Evolutionary conservation across 2,888 invertebrate species (phyloP), one percentile per base, ranked within the genome.

Genomic region (Acanthacorydalis orientalis): DNA sequence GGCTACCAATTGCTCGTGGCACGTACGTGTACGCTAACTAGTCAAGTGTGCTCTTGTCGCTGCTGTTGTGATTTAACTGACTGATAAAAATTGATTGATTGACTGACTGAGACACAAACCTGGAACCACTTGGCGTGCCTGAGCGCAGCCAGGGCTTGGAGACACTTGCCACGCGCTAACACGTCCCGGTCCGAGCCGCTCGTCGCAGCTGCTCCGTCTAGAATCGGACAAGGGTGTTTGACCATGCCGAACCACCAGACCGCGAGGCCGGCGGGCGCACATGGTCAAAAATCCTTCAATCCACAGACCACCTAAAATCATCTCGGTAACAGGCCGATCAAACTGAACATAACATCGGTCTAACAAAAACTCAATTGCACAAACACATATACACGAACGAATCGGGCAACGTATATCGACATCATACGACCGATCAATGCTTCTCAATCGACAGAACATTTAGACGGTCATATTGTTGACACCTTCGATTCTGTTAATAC

Each of bases 41-140:
- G 34, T 46, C n/a, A 43, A 43, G 23, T 43, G 16, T 43, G 31
- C 43, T 15, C 37, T 37, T 37, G 37, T 14, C 23, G 23, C 23
- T 23, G 23, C 23, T 23, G 23, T 23, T 23, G 23, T 23, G 23
- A 23, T 23, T 23, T 23, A 37, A 12, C 37, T 12, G 31, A 31
- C 43, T 32, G 31, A 32, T 43, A 41, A 41, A 31, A 41, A 41
- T 31, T 43, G 31, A 32, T 32, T 31, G 33, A 12, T 43, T 43
- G 43, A 23, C 37, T 43, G 35, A 62, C 61, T 67, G 68, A 62
- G 60, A 70, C 72, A 73, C 70, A 80, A 77, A 93, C 93, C 91
- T 97, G 96, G 86, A 97, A 98, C 96, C 97, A 98, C 81, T 98
- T 98, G 78, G 96, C 92, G 83, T 95, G 96, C 78, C 98, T 90